Base-by-base conservation (phyloP, 2,113 vertebrate species). In the Myotis lucifugus region DNA sequence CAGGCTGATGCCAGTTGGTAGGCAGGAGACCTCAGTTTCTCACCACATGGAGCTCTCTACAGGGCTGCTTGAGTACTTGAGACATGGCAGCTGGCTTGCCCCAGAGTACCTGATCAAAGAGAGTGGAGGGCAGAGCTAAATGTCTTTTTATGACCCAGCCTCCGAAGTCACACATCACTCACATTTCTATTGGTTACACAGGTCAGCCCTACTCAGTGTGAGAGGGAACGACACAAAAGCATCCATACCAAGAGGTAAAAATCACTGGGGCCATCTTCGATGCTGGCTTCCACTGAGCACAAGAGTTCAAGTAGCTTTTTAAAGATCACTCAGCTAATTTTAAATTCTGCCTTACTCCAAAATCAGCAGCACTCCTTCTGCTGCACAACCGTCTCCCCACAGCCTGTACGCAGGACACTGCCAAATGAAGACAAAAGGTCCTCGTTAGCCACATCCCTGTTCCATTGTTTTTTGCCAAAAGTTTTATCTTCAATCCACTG, bases 401-500 rank as follows among this genome's bases (percentile, higher is more conserved):
- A 92, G 40, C 21, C 21, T 74, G n/a, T 17, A 5, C 2, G 18
- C 70, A 61, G 25, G 56, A 66, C 17, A 13, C 3, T 25, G 25
- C 88, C 72, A 72, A 84, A 87, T 8, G 14, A 67, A 86, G 61
- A 76, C 42, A 66, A 34, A 89, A 74, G 48, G 32, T 56, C 32
- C 70, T 84, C 13, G 27, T 78, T 66, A 85, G 48, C 66, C 69
- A 83, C 42, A 40, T 70, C 90, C 86, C 42, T 59, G 23, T 72
- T 77, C 40, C 50, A 46, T 12, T 70, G 50, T 61, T 87, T 64
- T 85, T 72, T 72, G 67, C 76, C 86, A 90, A 64, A 96, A 95
- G 23, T 67, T 95, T 96, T 90, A 79, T 92, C 88, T 92, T 92
- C 59, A 52, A 37, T 92, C n/a, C 40, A 4, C 46, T 85, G 85